These are phyloP conservation scores for Zaprionus davidi DNA, from an alignment of 1,140 invertebrate species.

Conservation along the genomic window DNA sequence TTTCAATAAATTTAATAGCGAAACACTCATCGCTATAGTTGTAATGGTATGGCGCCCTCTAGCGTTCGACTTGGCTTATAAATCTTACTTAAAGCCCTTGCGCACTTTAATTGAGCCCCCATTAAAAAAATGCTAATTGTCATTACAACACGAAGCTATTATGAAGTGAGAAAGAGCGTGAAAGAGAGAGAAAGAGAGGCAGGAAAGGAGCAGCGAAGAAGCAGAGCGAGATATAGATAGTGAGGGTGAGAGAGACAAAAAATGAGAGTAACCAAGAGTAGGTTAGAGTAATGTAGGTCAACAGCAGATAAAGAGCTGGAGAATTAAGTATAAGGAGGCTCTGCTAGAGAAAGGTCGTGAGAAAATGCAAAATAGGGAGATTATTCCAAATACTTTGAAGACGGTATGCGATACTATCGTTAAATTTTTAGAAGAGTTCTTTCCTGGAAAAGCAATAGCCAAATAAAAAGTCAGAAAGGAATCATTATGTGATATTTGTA, in stretches of 20 bases:
- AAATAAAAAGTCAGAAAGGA: too few relatives aligned
- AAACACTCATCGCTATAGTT: too few relatives aligned
- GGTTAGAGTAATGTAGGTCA: conserved; percentile 1
- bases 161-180: conserved; percentile 3
- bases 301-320: neutral
- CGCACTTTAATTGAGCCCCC: conserved; percentile 64
- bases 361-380: neutral
- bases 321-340: neutral
- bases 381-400: neutral
- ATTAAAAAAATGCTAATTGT: conserved; percentile 80
- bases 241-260: neutral
- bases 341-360: neutral
- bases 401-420: neutral
- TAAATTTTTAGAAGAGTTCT: neutral
- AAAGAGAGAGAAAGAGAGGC: neutral
- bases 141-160: conserved; percentile 47
- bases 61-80: conserved; percentile 43
- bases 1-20: too few relatives aligned
- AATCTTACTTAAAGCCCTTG: conserved; percentile 70
- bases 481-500: too few relatives aligned
- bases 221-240: neutral
- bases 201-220: neutral
- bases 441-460: too few relatives aligned
- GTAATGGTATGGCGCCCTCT: conserved; percentile 3
- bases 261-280: neutral